phyloP scores from a whole-genome alignment of 2,888 invertebrate genomes.

The Sphaerophoria taeniata region DNA sequence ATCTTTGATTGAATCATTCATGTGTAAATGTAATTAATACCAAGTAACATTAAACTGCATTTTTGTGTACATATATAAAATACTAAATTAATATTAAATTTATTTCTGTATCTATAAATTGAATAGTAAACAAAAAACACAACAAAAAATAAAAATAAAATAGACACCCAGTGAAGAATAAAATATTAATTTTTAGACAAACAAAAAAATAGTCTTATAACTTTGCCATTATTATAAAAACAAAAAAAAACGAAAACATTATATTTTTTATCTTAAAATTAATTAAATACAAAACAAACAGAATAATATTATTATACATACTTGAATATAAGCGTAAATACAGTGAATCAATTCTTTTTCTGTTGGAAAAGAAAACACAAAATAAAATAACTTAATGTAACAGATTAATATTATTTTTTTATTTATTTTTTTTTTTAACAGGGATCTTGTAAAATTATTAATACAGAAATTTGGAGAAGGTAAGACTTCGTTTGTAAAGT shows the following conservation, averaged over 20 bases:
- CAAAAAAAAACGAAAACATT: slow-evolving; percentile 16
- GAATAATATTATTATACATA: slow-evolving; percentile 34
- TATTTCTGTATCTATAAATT: slow-evolving; percentile 50
- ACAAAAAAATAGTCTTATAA: slow-evolving; percentile 33
- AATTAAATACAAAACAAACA: neutral
- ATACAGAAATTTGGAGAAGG: too few species aligned
- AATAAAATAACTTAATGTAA: slow-evolving; percentile 59
- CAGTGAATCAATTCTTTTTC: slow-evolving; percentile 54
- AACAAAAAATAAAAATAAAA: slow-evolving; percentile 13
- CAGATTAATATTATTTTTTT: slow-evolving; percentile 22
- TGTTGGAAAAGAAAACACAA: slow-evolving; percentile 40
- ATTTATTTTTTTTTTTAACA: slow-evolving; percentile 29
- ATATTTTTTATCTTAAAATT: slow-evolving; percentile 59
- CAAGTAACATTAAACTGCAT: slow-evolving; percentile 63
- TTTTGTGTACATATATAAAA: slow-evolving; percentile 62
- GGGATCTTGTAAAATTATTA: slow-evolving; percentile 34
- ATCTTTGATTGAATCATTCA: slow-evolving; percentile 72
- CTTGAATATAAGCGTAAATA: slow-evolving; percentile 53
- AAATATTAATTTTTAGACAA: slow-evolving; percentile 11
- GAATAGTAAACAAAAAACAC: slow-evolving; percentile 10
- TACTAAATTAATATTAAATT: slow-evolving; percentile 45
- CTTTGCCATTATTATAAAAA: slow-evolving; percentile 62
- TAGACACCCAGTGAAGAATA: slow-evolving; percentile 49
- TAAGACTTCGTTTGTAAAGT: neutral
- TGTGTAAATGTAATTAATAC: slow-evolving; percentile 73